phyloP scores from a whole-genome alignment of 2,113 vertebrate species.

The Amia ocellicauda region DNA sequence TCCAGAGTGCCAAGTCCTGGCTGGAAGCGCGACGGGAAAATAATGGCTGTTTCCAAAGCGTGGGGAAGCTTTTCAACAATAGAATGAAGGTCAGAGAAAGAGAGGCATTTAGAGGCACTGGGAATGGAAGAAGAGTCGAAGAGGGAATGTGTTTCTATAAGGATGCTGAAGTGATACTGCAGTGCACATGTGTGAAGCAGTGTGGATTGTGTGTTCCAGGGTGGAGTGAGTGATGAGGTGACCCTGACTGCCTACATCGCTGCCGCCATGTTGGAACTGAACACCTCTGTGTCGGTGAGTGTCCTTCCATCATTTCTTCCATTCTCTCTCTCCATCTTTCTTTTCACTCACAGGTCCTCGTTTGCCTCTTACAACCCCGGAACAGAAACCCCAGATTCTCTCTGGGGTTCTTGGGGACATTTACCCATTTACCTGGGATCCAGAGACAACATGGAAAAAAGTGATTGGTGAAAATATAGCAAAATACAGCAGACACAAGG shows the following conservation, averaged over 20 bases:
- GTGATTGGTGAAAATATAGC: no score
- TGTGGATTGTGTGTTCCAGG: constrained; percentile 50
- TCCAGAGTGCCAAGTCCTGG: constrained; percentile 51
- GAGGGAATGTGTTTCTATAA: not conserved
- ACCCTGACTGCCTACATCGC: constrained; percentile 71
- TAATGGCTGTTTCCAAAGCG: constrained; percentile 67
- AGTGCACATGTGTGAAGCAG: no score
- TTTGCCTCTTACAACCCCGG: no score
- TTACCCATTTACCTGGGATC: no score
- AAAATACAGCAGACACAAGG: no score
- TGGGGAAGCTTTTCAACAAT: constrained; percentile 69
- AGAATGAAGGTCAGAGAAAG: constrained; percentile 64
- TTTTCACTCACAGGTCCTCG: no score
- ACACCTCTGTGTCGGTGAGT: constrained; percentile 35
- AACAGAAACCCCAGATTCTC: no score
- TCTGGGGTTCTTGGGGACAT: no score
- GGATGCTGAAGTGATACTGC: not conserved
- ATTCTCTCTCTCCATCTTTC: no score
- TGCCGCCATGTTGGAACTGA: constrained; percentile 63
- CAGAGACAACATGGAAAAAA: no score
- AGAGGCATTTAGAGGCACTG: not conserved
- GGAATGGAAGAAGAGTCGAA: not conserved
- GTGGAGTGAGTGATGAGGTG: constrained; percentile 69
- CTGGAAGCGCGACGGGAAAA: constrained; percentile 53
- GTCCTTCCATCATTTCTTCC: no score